phyloP scores from a whole-genome alignment of 2,797 vertebrate genomes.

The Sylvilagus floridanus region DNA sequence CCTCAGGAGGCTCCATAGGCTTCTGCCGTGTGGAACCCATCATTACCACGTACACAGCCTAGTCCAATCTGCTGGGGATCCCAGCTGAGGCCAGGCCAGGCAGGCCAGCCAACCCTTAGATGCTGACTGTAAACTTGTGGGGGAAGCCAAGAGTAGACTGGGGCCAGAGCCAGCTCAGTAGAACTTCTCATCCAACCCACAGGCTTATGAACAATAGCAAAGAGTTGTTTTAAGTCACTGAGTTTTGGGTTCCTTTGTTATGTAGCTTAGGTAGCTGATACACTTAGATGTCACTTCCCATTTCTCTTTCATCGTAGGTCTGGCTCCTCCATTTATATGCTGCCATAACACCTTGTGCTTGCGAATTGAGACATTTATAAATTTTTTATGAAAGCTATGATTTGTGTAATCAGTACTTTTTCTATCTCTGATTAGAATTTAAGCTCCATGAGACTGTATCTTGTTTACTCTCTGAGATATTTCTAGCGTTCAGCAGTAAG shows the following conservation, averaged over 20 bases:
- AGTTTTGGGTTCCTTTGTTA: conserved; percentile 7
- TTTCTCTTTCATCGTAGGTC: neutral
- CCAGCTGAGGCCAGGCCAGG: neutral
- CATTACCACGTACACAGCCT: neutral
- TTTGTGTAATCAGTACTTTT: neutral
- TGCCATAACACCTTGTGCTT: neutral
- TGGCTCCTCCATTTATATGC: neutral
- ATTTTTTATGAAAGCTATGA: neutral
- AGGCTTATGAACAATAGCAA: neutral
- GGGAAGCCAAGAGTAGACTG: neutral
- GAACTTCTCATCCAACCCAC: neutral
- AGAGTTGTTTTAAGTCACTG: neutral
- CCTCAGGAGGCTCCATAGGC: neutral
- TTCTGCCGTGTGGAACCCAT: neutral
- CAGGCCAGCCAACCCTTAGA: neutral
- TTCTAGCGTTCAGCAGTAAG: neutral
- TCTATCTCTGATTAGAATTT: neutral
- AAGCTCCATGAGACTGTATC: neutral
- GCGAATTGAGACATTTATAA: neutral
- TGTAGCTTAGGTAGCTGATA: neutral
- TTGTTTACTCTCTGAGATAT: neutral
- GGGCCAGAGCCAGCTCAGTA: neutral
- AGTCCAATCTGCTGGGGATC: neutral
- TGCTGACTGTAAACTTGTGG: neutral
- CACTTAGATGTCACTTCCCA: neutral